A percentile compares a stretch with the other conserved stretches of the same genome.
phyloP scores from a whole-genome alignment of 2,113 vertebrate species.

The Nesogale talazaci region DNA sequence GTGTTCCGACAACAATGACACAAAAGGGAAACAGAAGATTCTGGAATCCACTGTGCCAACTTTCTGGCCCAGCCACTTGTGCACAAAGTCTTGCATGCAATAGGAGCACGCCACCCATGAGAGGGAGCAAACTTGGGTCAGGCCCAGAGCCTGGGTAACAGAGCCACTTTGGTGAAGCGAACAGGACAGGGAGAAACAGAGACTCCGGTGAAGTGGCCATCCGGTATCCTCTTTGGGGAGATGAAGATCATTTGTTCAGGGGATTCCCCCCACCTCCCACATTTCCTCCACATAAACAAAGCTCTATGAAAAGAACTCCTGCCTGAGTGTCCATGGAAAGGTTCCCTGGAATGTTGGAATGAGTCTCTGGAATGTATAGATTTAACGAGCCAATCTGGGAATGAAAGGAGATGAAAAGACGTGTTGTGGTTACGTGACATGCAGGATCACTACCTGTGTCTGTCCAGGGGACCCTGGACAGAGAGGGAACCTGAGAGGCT shows the following conservation, averaged over 20 bases:
- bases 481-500: constrained; percentile 38
- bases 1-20: constrained; percentile 73
- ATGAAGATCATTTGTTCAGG: constrained; percentile 63
- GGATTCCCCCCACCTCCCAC: constrained; percentile 47
- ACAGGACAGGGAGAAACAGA: constrained; percentile 16
- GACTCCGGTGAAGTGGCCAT: neutral
- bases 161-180: neutral
- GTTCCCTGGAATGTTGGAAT: constrained; percentile 80
- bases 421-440: constrained; percentile 52
- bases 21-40: constrained; percentile 23
- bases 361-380: constrained; percentile 82
- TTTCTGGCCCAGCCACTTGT: neutral
- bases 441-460: constrained; percentile 72
- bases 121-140: constrained; percentile 13
- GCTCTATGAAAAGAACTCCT: constrained; percentile 79
- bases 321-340: constrained; percentile 82
- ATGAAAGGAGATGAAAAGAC: constrained; percentile 85
- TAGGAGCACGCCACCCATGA: neutral
- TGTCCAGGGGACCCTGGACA: neutral
- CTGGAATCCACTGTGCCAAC: neutral
- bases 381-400: constrained; percentile 85
- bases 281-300: constrained; percentile 83
- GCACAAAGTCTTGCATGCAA: constrained; percentile 13
- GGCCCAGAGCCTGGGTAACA: neutral
- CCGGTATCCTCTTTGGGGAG: constrained; percentile 50